Base-by-base conservation (phyloP, 2,113 vertebrate genomes). In the Misgurnus mizolepis region DNA sequence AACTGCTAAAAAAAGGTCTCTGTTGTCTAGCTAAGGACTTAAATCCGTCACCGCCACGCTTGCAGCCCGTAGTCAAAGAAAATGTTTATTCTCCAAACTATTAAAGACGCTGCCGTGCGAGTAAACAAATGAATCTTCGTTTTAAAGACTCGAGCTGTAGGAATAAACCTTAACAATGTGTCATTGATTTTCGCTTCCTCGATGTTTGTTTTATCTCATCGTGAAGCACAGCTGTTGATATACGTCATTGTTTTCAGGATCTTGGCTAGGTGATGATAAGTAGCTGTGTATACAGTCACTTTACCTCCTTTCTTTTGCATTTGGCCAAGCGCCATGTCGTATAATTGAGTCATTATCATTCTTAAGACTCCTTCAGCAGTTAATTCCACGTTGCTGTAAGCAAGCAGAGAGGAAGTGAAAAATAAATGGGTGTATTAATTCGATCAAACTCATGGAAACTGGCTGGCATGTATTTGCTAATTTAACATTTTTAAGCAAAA, bases 321-420 rank as follows among this genome's bases (percentile, higher is more conserved):
- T 69, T 74, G 81, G 80, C 50, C 49, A 79, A 62, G 70, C 58
- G 70, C 73, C 72, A 80, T n/a, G 22, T 53, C 45, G 55, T 72
- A 70, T 84, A 80, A 72, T 86, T 84, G 64, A 72, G 69, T 82
- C 80, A 74, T 82, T 84, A 86, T 80, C 82, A 75, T 84, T 80
- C 73, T 67, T 70, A 78, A 71, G 67, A 75, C 80, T 73, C 43
- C 67, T 77, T 82, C 77, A 80, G 80, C 80, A 78, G 77, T 74
- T 78, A 64, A 80, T 80, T 84, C 78, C 47, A 27, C 41, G 9
- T 77, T 78, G 77, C 74, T 82, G 68, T 82, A 71, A 84, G 77
- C 74, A 80, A 64, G 68, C 76, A 74, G 74, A 84, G 73, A 80
- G 78, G 65, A 86, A 80, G 45, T 73, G 50, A 78, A 80, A 75